Evolutionary conservation across 2,888 invertebrate species (phyloP).

Genomic region (Leucoma salicis): DNA sequence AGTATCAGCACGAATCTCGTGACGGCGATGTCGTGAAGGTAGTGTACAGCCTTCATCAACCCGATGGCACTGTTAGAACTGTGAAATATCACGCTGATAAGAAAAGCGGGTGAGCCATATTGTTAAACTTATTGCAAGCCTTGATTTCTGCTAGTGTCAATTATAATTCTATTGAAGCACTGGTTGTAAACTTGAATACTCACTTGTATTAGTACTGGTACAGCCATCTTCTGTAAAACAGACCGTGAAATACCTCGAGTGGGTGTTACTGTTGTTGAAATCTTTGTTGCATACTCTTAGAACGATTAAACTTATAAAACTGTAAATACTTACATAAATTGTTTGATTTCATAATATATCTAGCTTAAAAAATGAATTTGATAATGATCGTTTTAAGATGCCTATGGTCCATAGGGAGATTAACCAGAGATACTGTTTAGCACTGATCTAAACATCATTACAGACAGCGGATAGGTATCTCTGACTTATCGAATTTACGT

Average conservation of each 20-base stretch:
- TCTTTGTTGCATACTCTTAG: slow-evolving; percentile 6
- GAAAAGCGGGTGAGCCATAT: slow-evolving; percentile 8
- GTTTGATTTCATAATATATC: no score
- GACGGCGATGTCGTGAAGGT: slow-evolving; percentile 34
- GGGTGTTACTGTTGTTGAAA: not conserved
- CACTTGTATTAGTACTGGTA: no score
- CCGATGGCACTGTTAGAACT: slow-evolving; percentile 27
- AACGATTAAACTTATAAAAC: not conserved
- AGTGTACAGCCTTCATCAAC: slow-evolving; percentile 21
- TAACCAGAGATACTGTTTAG: no score
- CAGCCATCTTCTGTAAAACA: no score
- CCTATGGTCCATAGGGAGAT: no score
- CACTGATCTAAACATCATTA: no score
- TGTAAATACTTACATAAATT: no score
- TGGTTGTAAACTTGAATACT: not conserved
- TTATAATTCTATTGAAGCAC: not conserved
- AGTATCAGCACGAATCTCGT: slow-evolving; percentile 64
- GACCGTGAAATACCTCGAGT: no score
- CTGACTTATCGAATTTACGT: no score
- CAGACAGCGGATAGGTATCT: no score
- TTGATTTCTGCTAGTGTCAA: not conserved
- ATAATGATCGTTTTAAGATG: no score
- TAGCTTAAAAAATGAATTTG: no score
- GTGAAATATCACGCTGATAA: slow-evolving; percentile 30
- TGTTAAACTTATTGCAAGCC: not conserved